These are phyloP conservation scores for Triplophysa bombifrons DNA, from an alignment of 2,797 vertebrate species.

Conservation along the genomic window DNA sequence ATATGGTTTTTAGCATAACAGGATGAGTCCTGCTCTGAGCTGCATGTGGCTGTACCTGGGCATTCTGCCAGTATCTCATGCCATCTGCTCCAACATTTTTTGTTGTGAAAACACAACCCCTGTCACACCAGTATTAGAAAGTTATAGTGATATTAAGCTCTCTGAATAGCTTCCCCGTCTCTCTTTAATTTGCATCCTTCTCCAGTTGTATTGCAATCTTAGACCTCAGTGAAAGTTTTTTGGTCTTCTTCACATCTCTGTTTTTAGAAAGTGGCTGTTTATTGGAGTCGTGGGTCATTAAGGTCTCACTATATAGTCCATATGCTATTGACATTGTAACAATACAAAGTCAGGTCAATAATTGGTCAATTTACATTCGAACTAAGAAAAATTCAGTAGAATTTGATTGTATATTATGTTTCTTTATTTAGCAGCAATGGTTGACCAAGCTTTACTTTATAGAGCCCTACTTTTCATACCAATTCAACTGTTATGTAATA, in stretches of 20 bases:
- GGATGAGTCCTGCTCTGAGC: conserved; percentile 50
- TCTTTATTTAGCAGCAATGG: no score
- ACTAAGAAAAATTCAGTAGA: no score
- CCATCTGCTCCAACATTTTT: conserved; percentile 75
- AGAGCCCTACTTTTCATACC: no score
- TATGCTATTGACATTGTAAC: no score
- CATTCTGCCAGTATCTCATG: conserved; percentile 67
- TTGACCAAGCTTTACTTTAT: no score
- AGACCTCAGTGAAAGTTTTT: conserved; percentile 2
- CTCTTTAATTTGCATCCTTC: conserved; percentile 26
- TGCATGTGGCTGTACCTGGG: conserved; percentile 55
- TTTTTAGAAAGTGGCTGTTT: conserved; percentile 1
- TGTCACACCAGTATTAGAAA: conserved; percentile 40
- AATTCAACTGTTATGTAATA: not conserved
- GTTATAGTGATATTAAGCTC: conserved; percentile 40
- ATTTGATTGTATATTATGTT: no score
- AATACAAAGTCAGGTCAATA: no score
- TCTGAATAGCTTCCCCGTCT: not conserved
- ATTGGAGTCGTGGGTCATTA: not conserved
- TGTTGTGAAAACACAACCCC: conserved; percentile 58
- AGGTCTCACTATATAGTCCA: no score
- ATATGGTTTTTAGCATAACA: conserved; percentile 3
- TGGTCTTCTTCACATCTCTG: not conserved
- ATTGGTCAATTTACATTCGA: no score
- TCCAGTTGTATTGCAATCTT: conserved; percentile 23